phyloP scores from a whole-genome alignment of 2,797 vertebrate species.

The Dermochelys coriacea region DNA sequence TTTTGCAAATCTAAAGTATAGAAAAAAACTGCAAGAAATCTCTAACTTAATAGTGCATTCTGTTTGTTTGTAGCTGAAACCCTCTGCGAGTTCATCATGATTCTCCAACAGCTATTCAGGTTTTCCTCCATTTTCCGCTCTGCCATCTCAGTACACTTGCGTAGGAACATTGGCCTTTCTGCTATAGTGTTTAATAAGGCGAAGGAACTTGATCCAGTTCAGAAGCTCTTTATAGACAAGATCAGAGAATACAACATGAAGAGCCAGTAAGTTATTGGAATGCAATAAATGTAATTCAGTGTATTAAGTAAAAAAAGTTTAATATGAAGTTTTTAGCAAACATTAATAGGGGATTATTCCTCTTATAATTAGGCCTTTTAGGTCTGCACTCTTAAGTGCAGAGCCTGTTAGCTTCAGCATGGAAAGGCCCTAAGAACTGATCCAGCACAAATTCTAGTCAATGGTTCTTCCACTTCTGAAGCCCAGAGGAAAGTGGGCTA shows the following conservation, averaged over 20 bases:
- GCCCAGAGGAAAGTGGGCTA: background rate
- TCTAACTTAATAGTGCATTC: background rate
- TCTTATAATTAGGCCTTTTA: background rate
- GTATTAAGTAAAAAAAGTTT: background rate
- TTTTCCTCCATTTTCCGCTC: constrained; percentile 86
- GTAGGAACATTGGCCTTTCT: constrained; percentile 92
- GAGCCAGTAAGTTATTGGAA: constrained; percentile 86
- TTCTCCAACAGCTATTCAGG: constrained; percentile 84
- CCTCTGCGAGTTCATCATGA: constrained; percentile 80
- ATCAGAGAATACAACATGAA: constrained; percentile 89
- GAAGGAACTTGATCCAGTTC: constrained; percentile 91
- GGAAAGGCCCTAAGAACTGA: background rate
- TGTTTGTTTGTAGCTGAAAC: background rate
- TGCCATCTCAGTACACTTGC: constrained; percentile 80
- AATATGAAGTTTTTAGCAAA: background rate
- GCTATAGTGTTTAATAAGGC: constrained; percentile 88
- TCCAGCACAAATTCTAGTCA: background rate
- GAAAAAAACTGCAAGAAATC: background rate
- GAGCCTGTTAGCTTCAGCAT: background rate
- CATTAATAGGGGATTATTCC: background rate
- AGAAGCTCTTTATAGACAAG: constrained; percentile 95
- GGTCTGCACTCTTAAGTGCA: background rate
- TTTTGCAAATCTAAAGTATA: background rate
- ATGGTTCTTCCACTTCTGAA: background rate
- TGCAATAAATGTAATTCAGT: background rate